Evolutionary conservation across 2,113 vertebrate genomes (phyloP).

Genomic region (Mellivora capensis): DNA sequence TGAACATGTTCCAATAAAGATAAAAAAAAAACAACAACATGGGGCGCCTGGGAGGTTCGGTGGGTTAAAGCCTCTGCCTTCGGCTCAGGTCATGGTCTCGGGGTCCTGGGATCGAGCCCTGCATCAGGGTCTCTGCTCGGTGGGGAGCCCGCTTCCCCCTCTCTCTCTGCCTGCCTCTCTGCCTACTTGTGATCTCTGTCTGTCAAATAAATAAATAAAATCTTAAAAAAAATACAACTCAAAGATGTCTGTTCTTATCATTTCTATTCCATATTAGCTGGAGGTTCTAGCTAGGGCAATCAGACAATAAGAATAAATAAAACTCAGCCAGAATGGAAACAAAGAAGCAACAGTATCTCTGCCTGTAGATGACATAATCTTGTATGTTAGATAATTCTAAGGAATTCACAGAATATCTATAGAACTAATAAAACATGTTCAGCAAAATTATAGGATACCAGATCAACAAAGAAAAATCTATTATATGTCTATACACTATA

Average conservation of each 20-base stretch:
- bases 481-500: background rate
- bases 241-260: background rate
- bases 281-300: background rate
- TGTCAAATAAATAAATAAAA: too few species aligned
- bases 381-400: background rate
- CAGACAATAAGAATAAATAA: background rate
- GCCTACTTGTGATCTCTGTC: too few species aligned
- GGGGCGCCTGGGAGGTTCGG: too few species aligned
- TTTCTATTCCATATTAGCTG: background rate
- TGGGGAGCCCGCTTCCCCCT: too few species aligned
- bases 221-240: too few species aligned
- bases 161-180: too few species aligned
- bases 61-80: too few species aligned
- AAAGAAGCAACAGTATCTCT: background rate
- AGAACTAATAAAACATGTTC: background rate
- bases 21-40: too few species aligned
- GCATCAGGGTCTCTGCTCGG: too few species aligned
- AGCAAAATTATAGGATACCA: background rate
- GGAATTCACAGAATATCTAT: background rate
- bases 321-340: background rate
- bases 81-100: too few species aligned
- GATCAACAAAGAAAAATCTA: background rate
- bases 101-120: too few species aligned
- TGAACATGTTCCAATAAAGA: background rate
- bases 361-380: background rate